Evolutionary conservation across 2,888 invertebrate genomes (phyloP).

Genomic region (Dryomyza anilis): DNA sequence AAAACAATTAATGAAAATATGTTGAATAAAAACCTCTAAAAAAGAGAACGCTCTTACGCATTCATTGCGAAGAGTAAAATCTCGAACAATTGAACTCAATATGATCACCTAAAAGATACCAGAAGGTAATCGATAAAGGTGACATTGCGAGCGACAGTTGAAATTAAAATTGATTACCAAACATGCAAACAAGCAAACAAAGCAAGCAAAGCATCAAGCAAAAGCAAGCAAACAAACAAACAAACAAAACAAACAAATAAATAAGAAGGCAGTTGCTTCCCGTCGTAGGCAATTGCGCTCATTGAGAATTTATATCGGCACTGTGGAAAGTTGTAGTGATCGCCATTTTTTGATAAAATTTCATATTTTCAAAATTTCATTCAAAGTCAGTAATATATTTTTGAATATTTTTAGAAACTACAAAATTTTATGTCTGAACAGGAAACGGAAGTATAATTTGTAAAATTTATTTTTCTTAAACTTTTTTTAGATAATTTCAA

Average conservation of each 20-base stretch:
- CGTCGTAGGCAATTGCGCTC: slow-evolving; percentile 1
- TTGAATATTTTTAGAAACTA: no score
- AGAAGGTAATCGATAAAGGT: not conserved
- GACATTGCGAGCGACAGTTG: no score
- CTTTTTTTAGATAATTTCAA: no score
- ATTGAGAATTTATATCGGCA: slow-evolving; percentile 7
- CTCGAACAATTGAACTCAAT: not conserved
- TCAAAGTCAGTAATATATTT: no score
- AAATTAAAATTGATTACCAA: slow-evolving; percentile 17
- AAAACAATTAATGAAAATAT: no score
- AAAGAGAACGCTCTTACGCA: no score
- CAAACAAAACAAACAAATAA: slow-evolving; percentile 6
- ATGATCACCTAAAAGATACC: not conserved
- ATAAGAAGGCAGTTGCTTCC: not conserved
- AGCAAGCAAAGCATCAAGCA: no score
- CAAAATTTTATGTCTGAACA: no score
- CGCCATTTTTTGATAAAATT: slow-evolving; percentile 13
- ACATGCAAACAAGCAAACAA: slow-evolving; percentile 8
- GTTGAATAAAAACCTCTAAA: no score
- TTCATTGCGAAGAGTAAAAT: not conserved
- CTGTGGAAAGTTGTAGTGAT: slow-evolving; percentile 18
- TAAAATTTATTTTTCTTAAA: no score
- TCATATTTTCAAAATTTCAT: not conserved
- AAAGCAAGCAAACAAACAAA: not conserved
- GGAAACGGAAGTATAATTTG: no score